Conservation (phyloP, 2,113 vertebrate genomes). For the Vanacampus margaritifer region DNA sequence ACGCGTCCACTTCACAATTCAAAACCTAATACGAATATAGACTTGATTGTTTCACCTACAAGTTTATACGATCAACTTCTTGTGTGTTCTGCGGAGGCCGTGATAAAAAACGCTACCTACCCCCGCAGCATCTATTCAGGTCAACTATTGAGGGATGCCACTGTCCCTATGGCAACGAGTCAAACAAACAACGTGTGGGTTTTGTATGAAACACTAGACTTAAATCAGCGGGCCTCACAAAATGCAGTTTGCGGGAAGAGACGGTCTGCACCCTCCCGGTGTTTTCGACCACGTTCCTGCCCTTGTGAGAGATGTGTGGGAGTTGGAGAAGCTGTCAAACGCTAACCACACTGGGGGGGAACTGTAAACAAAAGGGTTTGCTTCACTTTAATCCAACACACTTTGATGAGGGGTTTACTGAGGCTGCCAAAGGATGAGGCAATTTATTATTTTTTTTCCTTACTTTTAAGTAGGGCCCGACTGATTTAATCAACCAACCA, state of each 20-base stretch:
- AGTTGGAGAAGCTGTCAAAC: constrained; percentile 57
- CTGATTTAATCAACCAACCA: too few relatives aligned
- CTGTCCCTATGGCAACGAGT: constrained; percentile 67
- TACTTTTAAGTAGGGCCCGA: background rate
- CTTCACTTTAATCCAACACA: constrained; percentile 49
- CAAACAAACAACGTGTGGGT: constrained; percentile 76
- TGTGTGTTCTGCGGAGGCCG: constrained; percentile 17
- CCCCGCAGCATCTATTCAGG: constrained; percentile 50
- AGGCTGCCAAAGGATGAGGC: constrained; percentile 23
- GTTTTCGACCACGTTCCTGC: constrained; percentile 44
- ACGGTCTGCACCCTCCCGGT: constrained; percentile 31
- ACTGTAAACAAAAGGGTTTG: constrained; percentile 59
- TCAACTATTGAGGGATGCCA: constrained; percentile 64
- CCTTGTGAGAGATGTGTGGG: constrained; percentile 54
- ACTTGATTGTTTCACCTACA: background rate
- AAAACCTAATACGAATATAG: background rate
- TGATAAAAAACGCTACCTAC: constrained; percentile 24
- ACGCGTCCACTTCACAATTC: background rate
- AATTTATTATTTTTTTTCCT: too few relatives aligned
- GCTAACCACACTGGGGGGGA: constrained; percentile 60
- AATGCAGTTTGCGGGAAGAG: constrained; percentile 56
- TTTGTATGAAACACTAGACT: constrained; percentile 74
- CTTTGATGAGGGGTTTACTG: constrained; percentile 24
- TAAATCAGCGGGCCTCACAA: constrained; percentile 54
- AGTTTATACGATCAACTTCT: constrained; percentile 19